Base-by-base conservation (phyloP, 2,888 invertebrate genomes). In the Eurytoma adleriae region DNA sequence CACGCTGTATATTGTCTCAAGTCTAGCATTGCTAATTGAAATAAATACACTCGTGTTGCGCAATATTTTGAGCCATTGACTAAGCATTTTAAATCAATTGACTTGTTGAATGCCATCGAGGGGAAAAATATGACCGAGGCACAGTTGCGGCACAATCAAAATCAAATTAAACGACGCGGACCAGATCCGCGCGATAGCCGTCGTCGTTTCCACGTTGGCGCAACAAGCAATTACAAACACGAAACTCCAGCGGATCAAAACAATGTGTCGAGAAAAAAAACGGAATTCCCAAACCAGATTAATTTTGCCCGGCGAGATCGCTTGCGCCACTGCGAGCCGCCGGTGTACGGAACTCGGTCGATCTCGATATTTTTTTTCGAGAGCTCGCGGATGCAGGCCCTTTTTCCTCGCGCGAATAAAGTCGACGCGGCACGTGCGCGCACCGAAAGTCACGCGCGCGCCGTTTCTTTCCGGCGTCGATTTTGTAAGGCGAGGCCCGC, bases 371-470 rank as follows among this genome's bases (percentile, higher is more conserved):
- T 30, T 30, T 30, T 30, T 30, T 30, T 30, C 30, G 30, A 30
- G 30, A 3, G 27, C 54, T 4, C 24, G 54, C 68, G 14, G 50
- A 40, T 16, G 30, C 56, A 18, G 30, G 27, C 64, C 62, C 64
- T 73, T 73, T 72, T 52, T 18, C 64, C 52, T 5, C 54, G 54
- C 24, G 7, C 16, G 52, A 56, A 56, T 40, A 54, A 66, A 56
- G 72, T n/a, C 24, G 56, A n/a, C 40, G 62, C 48, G 50, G 40
- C 24, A 52, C 20, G 20, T 59, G 20, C 14, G 14, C 16, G 24
- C 40, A 40, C 59, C 50, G 20, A 75, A 68, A 75, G 68, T 75
- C 75, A 68, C 68, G 75, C 75, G 62, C 71, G 18, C 40, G 27
- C 24, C 61, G 40, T 72, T 48, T 62, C 61, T 72, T 72, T 72